Conservation (phyloP, 2,888 invertebrate species). For the Meandrusa payeni region DNA sequence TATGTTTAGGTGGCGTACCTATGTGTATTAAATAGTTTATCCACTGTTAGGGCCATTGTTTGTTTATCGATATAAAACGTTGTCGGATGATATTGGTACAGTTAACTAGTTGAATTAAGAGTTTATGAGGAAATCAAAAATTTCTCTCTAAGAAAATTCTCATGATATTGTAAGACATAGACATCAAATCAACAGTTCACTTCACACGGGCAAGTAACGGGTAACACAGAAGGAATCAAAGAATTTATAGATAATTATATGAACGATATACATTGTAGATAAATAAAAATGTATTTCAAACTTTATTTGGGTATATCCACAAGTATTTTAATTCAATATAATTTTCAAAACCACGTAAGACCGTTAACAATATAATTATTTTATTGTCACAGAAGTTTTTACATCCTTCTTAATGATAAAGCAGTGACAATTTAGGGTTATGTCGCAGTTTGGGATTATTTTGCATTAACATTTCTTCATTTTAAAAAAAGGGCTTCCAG, state of each 20-base stretch:
- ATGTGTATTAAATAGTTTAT: conserved; percentile 68
- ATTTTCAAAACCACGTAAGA: no score
- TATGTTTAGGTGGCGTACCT: conserved; percentile 49
- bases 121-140: conserved; percentile 20
- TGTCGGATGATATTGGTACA: neutral
- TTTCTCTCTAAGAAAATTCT: conserved; percentile 16
- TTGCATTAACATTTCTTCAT: no score
- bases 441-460: no score
- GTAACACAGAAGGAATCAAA: no score
- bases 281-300: neutral
- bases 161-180: conserved; percentile 12
- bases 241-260: no score
- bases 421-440: no score
- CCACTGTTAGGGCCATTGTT: conserved; percentile 66
- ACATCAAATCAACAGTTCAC: neutral
- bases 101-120: conserved; percentile 4
- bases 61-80: conserved; percentile 5
- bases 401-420: no score
- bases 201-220: conserved; percentile 12
- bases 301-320: no score
- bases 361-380: no score
- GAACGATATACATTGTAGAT: conserved; percentile 6
- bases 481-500: no score
- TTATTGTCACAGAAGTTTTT: no score
- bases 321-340: no score